Percentiles rank a stretch among this genome's conserved stretches.
Evolutionary conservation across 1,140 invertebrate species (phyloP).

Genomic region (Drosophila ercepeae): DNA sequence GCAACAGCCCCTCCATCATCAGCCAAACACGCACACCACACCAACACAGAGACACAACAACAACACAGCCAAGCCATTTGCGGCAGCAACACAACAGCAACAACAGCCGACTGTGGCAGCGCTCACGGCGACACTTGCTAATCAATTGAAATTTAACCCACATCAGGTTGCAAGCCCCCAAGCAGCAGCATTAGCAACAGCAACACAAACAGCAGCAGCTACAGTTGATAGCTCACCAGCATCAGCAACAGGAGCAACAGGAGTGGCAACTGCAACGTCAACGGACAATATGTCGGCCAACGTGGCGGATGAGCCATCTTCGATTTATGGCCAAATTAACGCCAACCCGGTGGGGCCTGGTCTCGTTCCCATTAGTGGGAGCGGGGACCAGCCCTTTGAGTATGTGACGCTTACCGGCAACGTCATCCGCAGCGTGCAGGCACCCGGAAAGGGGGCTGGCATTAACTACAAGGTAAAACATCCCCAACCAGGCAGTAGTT

Average conservation of each 20-base stretch:
- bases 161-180: slow-evolving; percentile 68
- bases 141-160: slow-evolving; percentile 83
- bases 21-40: slow-evolving; percentile 25
- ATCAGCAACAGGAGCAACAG: slow-evolving; percentile 19
- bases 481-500: background rate
- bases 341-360: slow-evolving; percentile 17
- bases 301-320: slow-evolving; percentile 69
- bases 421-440: slow-evolving; percentile 81
- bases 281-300: slow-evolving; percentile 59
- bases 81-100: slow-evolving; percentile 35
- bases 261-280: background rate
- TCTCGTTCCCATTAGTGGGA: slow-evolving; percentile 5
- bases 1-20: slow-evolving; percentile 27
- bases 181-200: slow-evolving; percentile 43
- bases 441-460: slow-evolving; percentile 76
- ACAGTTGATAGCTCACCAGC: slow-evolving; percentile 20
- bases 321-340: slow-evolving; percentile 66
- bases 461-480: slow-evolving; percentile 77
- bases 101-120: slow-evolving; percentile 71
- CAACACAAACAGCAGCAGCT: slow-evolving; percentile 27
- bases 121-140: slow-evolving; percentile 74
- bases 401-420: slow-evolving; percentile 82
- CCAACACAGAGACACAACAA: slow-evolving; percentile 57
- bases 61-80: slow-evolving; percentile 55
- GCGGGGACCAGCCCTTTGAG: slow-evolving; percentile 69